Evolutionary conservation across 2,888 invertebrate species (phyloP).

Genomic region (Oscheius onirici): DNA sequence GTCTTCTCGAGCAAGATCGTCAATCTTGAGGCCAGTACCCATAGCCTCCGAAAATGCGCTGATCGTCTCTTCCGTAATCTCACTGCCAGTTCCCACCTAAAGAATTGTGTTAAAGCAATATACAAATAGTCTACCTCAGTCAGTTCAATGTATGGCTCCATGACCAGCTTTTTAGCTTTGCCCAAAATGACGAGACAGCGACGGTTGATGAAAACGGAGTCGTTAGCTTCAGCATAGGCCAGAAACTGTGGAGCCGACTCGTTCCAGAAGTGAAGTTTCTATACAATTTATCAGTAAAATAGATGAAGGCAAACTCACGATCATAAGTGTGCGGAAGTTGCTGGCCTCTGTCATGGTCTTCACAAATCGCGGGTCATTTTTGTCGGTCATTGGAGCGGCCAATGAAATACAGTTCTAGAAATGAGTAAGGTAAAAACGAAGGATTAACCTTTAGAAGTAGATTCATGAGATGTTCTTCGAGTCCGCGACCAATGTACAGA

Average conservation of each 20-base stretch:
- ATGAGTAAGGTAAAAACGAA: not conserved
- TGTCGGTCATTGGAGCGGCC: conserved; percentile 17
- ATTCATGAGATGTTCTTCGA: conserved; percentile 8
- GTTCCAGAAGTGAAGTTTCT: conserved; percentile 40
- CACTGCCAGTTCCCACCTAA: conserved; percentile 37
- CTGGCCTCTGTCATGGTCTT: conserved; percentile 5
- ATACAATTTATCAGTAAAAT: not conserved
- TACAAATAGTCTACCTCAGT: not conserved
- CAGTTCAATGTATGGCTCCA: conserved; percentile 46
- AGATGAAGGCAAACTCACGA: conserved; percentile 6
- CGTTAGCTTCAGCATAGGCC: conserved; percentile 31
- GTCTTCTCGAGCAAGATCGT: conserved; percentile 28
- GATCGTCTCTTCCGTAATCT: conserved; percentile 30
- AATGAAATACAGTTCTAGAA: conserved; percentile 26
- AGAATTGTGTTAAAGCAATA: conserved; percentile 5
- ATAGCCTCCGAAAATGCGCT: conserved; percentile 25
- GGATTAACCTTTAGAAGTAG: conserved; percentile 8
- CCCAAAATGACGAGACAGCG: conserved; percentile 60
- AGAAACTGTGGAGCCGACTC: conserved; percentile 36
- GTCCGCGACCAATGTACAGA: conserved; percentile 2
- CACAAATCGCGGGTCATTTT: conserved; percentile 22
- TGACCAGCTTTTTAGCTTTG: conserved; percentile 59
- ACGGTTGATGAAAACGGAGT: conserved; percentile 56
- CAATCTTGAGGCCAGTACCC: not conserved
- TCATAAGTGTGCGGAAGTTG: conserved; percentile 26